Evolutionary conservation across 2,888 invertebrate genomes (phyloP), one percentile per base, ranked within the genome.

Genomic region (Smittia sp.): DNA sequence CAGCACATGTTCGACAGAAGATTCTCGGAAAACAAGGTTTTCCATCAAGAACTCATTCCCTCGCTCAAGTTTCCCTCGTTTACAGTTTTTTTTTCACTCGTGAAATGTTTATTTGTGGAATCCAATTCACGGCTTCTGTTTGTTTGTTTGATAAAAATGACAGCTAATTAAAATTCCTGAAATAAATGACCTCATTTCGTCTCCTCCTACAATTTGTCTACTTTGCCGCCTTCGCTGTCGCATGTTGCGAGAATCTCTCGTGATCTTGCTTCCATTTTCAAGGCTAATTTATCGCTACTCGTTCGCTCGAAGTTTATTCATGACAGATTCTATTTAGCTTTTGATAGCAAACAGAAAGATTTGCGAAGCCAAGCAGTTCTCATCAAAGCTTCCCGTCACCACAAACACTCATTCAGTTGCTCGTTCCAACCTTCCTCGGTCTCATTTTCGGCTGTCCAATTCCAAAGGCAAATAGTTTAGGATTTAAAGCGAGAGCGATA

Each of bases 131-230:
- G 15, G 46, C 46, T 46, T 46, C 15, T 46, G 46, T 46, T 46
- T 46, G 46, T 46, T 46, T 46, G 58, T 58, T 58, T 58, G 58
- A 58, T 58, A 58, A 58, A 58, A 58, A 58, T 58, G 58, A 58
- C 58, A 58, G 18, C 58, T 58, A 58, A 58, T 58, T 58, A 58
- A 58, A 22, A 18, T 58, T 58, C 20, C 20, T 9, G 58, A 58
- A 58, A 58, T 58, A 58, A 58, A 58, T 22, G 58, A 58, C 58
- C 58, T 58, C 20, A 58, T 58, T 22, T 46, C 46, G 15, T 46
- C 46, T 46, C 46, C 46, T 13, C 46, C 46, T n/a, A 46, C 46
- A 46, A 46, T 46, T 46, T 46, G 46, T 46, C 46, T 46, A 11
- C 38, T 46, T 32, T 32, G 46, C 46, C 15, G 46, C 15, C 18